Evolutionary conservation across 2,888 invertebrate genomes (phyloP).

Genomic region (Lithophane leautieri): DNA sequence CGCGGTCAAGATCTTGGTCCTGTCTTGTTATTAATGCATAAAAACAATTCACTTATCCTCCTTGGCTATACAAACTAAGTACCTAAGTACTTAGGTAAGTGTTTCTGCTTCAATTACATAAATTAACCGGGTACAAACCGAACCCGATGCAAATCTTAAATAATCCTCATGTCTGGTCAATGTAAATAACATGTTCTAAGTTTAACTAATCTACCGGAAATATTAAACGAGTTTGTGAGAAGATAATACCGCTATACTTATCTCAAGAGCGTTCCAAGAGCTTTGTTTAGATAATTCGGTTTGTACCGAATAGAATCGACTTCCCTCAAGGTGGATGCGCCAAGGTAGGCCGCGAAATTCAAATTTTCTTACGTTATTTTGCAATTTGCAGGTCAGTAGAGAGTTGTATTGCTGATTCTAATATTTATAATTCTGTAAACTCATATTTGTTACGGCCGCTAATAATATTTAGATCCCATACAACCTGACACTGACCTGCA

Average conservation of each 20-base stretch:
- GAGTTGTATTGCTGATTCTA: no score
- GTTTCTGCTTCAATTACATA: neutral
- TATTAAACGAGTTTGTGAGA: slow-evolving; percentile 24
- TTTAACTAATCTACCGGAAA: slow-evolving; percentile 35
- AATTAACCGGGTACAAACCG: neutral
- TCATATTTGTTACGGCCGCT: no score
- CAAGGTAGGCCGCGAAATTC: no score
- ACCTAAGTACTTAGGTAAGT: neutral
- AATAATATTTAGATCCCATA: no score
- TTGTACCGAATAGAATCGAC: slow-evolving; percentile 13
- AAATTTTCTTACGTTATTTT: no score
- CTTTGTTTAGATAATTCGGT: slow-evolving; percentile 16
- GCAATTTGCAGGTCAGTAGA: no score
- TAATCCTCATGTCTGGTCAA: neutral
- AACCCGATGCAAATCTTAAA: neutral
- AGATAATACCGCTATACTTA: slow-evolving; percentile 32
- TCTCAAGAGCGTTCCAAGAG: slow-evolving; percentile 6
- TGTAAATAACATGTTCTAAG: slow-evolving; percentile 13
- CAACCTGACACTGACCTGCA: no score
- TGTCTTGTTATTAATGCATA: slow-evolving; percentile 20
- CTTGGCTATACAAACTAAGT: neutral
- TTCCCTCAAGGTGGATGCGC: no score
- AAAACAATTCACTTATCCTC: slow-evolving; percentile 29
- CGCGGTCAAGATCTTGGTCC: slow-evolving; percentile 31
- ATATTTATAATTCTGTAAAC: no score